phyloP scores from a whole-genome alignment of 2,888 invertebrate species.

The Agrotis clavis region DNA sequence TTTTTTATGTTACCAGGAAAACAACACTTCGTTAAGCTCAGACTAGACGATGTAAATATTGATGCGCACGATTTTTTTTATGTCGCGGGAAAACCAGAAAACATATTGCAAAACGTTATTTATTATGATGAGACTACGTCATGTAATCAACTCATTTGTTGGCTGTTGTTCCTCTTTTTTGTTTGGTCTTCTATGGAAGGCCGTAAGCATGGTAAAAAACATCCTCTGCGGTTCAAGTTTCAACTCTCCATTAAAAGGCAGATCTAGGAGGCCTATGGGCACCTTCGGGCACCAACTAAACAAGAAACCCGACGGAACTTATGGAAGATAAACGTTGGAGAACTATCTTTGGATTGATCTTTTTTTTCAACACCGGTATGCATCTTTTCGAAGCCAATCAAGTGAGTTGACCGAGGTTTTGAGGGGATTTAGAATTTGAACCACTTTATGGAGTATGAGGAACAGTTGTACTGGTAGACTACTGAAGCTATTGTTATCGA shows the following conservation, averaged over 20 bases:
- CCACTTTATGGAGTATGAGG: no score
- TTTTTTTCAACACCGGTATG: background rate
- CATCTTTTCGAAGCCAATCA: background rate
- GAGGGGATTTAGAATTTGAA: background rate
- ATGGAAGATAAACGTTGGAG: background rate
- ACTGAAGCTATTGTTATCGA: no score
- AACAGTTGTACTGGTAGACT: no score
- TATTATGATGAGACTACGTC: constrained; percentile 2
- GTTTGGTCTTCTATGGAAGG: background rate
- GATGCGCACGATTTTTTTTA: constrained; percentile 27
- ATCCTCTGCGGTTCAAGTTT: no score
- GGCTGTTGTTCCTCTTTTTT: background rate
- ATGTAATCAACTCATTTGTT: background rate
- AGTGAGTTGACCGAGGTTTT: background rate
- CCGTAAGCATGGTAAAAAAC: no score
- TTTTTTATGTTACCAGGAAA: constrained; percentile 51
- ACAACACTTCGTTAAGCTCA: constrained; percentile 16
- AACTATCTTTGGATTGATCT: background rate
- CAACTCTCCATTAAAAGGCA: no score
- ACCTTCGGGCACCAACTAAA: no score
- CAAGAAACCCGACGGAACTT: background rate
- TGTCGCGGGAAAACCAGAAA: constrained; percentile 30
- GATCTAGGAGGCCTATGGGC: no score
- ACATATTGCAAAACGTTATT: background rate
- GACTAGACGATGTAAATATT: constrained; percentile 13